Conservation (phyloP, 2,888 invertebrate genomes). For the Drosophila stalkeri region DNA sequence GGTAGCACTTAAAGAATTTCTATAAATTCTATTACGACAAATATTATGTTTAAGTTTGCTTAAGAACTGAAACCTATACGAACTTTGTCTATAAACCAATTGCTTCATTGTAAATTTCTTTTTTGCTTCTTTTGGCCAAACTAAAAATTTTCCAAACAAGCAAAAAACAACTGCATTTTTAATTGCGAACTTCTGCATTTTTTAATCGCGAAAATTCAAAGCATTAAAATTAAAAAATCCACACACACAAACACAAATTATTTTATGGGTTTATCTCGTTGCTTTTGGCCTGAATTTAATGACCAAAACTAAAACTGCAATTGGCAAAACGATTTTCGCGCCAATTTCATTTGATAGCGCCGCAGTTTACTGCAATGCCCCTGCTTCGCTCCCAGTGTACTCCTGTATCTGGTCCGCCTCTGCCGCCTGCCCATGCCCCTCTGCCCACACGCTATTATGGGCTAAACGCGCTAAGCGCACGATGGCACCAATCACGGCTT, state of each 20-base stretch:
- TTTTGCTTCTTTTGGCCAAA: neutral
- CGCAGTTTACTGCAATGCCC: constrained; percentile 32
- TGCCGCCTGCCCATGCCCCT: neutral
- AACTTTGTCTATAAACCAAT: neutral
- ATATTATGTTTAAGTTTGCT: no score
- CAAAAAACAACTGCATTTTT: constrained; percentile 39
- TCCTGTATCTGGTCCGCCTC: neutral
- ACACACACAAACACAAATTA: constrained; percentile 8
- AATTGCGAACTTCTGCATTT: constrained; percentile 27
- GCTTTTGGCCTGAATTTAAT: constrained; percentile 58
- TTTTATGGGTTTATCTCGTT: constrained; percentile 39
- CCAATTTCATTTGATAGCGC: constrained; percentile 74
- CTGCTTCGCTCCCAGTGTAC: neutral
- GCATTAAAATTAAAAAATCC: constrained; percentile 1
- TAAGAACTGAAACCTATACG: neutral
- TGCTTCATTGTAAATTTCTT: neutral
- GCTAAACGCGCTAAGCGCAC: constrained; percentile 55
- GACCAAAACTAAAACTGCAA: constrained; percentile 71
- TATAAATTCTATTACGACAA: neutral
- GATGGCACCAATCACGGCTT: constrained; percentile 82
- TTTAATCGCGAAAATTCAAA: neutral
- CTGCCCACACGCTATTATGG: constrained; percentile 16
- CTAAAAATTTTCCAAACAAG: constrained; percentile 10
- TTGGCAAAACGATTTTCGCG: constrained; percentile 77
- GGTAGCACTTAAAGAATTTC: no score